Conservation (phyloP, 2,113 vertebrate genomes). For the Dunckerocampus dactyliophorus region DNA sequence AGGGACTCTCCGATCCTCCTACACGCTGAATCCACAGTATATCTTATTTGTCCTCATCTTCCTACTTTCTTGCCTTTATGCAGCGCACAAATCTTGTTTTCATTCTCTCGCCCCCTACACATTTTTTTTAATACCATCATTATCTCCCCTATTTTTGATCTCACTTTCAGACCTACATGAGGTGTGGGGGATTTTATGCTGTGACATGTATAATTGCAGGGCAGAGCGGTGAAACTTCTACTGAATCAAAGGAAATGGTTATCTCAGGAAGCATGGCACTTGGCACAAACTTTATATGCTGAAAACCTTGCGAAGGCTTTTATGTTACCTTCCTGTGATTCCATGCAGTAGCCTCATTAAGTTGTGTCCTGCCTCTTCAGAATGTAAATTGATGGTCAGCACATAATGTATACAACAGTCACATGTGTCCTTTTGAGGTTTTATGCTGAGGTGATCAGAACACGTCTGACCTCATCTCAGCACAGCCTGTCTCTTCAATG, state of each 20-base stretch:
- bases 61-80: constrained; percentile 34
- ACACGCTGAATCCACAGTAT: constrained; percentile 39
- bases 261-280: constrained; percentile 26
- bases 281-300: constrained; percentile 26
- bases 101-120: constrained; percentile 18
- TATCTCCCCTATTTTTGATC: constrained; percentile 15
- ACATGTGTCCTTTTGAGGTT: not conserved
- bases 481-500: not conserved
- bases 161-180: constrained; percentile 2
- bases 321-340: constrained; percentile 3
- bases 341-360: not conserved
- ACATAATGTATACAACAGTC: not conserved
- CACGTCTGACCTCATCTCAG: not conserved
- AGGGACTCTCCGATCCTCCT: constrained; percentile 61
- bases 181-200: constrained; percentile 14
- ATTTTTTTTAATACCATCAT: constrained; percentile 10
- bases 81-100: constrained; percentile 21
- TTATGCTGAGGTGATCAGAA: not conserved
- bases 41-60: constrained; percentile 41
- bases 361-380: not conserved
- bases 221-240: constrained; percentile 14
- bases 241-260: constrained; percentile 40
- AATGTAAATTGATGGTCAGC: constrained; percentile 1
- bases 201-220: constrained; percentile 22
- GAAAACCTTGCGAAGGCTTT: constrained; percentile 13